A percentile compares a stretch with the other conserved stretches of the same genome.
These are phyloP conservation scores for Drosophila acutilabella DNA, from an alignment of 2,888 invertebrate species.

Conservation along the genomic window DNA sequence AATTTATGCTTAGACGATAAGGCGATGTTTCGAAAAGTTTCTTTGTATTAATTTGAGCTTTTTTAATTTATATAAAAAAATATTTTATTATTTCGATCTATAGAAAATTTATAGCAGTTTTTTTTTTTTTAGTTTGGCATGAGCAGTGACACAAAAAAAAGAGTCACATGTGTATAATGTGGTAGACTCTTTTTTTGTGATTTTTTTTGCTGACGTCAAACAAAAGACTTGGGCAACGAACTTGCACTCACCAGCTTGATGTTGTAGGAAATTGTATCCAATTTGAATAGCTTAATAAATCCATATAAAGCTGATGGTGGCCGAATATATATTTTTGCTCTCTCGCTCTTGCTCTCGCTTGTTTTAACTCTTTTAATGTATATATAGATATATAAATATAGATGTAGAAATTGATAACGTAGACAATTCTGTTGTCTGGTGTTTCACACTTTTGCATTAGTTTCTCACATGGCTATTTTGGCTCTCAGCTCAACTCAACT, in stretches of 20 bases:
- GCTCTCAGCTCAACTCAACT: slow-evolving; percentile 36
- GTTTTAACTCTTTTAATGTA: slow-evolving; percentile 14
- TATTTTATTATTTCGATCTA: slow-evolving; percentile 30
- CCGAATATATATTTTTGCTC: slow-evolving; percentile 18
- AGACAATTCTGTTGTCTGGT: slow-evolving; percentile 52
- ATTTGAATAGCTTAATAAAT: slow-evolving; percentile 77
- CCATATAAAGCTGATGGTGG: slow-evolving; percentile 60
- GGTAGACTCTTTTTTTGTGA: not conserved
- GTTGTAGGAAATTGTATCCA: slow-evolving; percentile 75
- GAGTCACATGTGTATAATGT: slow-evolving; percentile 18
- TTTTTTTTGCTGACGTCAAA: slow-evolving; percentile 35
- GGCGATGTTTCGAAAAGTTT: slow-evolving; percentile 21
- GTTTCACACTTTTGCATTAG: slow-evolving; percentile 64
- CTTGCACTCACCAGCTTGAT: slow-evolving; percentile 76
- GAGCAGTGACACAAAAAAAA: slow-evolving; percentile 46
- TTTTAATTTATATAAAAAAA: slow-evolving; percentile 41
- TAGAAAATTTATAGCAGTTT: slow-evolving; percentile 36
- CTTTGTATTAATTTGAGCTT: slow-evolving; percentile 28
- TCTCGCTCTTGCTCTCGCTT: slow-evolving; percentile 1
- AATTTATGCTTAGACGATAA: slow-evolving; percentile 64
- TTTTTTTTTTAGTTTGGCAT: slow-evolving; percentile 31
- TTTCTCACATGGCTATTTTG: slow-evolving; percentile 74
- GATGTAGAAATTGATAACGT: slow-evolving; percentile 58
- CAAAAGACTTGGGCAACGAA: slow-evolving; percentile 74
- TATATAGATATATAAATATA: slow-evolving; percentile 49